A percentile compares a stretch with the other conserved stretches of the same genome.
These are phyloP conservation scores for Oncorhynchus gorbuscha DNA, from an alignment of 2,113 vertebrate species.

Conservation along the genomic window DNA sequence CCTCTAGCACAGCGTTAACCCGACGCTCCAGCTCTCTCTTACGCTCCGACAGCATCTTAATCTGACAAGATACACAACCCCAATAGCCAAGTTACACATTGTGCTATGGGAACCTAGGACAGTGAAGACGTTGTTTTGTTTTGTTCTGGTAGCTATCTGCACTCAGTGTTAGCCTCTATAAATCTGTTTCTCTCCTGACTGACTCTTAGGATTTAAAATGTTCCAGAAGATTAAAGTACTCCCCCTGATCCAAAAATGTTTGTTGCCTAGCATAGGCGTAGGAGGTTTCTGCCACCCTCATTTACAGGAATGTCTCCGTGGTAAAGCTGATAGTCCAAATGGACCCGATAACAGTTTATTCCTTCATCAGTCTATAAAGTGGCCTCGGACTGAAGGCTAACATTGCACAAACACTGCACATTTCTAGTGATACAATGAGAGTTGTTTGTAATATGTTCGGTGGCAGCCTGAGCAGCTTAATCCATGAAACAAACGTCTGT, in stretches of 20 bases:
- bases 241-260: constrained; percentile 64
- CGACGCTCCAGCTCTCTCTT: constrained; percentile 90
- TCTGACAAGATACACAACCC: constrained; percentile 69
- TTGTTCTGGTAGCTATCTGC: background rate
- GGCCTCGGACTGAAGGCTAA: constrained; percentile 31
- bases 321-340: constrained; percentile 27
- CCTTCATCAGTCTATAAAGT: background rate
- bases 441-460: background rate
- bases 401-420: background rate
- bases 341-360: constrained; percentile 24
- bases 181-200: constrained; percentile 26
- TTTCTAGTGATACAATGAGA: background rate
- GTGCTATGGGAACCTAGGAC: background rate
- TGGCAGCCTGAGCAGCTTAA: constrained; percentile 30
- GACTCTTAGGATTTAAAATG: constrained; percentile 15
- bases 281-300: constrained; percentile 54
- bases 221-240: constrained; percentile 62
- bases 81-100: constrained; percentile 27
- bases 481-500: constrained; percentile 49
- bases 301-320: constrained; percentile 63
- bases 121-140: background rate
- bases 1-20: constrained; percentile 84
- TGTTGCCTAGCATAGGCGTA: constrained; percentile 59
- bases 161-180: background rate
- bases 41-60: constrained; percentile 93